These are phyloP conservation scores for Lepus oiostolus DNA, from an alignment of 2,797 vertebrate species.

Conservation along the genomic window DNA sequence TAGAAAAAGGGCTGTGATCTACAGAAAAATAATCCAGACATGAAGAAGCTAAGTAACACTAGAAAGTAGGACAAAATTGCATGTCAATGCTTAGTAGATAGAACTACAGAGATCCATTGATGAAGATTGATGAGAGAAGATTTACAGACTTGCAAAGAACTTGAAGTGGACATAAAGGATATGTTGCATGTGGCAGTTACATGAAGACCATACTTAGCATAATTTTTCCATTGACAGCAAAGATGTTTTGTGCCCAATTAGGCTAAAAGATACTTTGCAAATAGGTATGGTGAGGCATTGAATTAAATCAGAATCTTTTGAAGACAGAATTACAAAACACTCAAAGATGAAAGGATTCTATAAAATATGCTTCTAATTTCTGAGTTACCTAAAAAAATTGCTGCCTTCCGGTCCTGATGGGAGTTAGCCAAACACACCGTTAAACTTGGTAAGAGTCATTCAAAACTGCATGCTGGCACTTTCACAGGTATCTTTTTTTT, in stretches of 20 bases:
- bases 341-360: conserved; percentile 14
- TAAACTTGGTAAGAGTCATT: conserved; percentile 49
- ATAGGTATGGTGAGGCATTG: background rate
- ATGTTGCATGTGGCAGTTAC: background rate
- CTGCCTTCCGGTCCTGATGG: background rate
- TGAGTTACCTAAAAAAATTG: conserved; percentile 23
- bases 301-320: conserved; percentile 48
- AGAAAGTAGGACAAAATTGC: background rate
- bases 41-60: background rate
- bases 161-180: background rate
- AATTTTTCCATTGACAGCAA: background rate
- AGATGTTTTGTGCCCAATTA: background rate
- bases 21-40: conserved; percentile 13
- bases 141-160: background rate
- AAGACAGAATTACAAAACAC: conserved; percentile 49
- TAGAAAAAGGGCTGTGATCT: background rate
- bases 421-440: conserved; percentile 61
- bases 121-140: background rate
- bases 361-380: conserved; percentile 48
- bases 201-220: background rate
- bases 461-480: background rate
- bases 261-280: conserved; percentile 33
- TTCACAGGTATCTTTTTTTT: conserved; percentile 22
- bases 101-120: background rate
- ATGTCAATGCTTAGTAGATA: conserved; percentile 2